Evolutionary conservation across 2,888 invertebrate genomes (phyloP).

Genomic region (Drosophila lutescens): DNA sequence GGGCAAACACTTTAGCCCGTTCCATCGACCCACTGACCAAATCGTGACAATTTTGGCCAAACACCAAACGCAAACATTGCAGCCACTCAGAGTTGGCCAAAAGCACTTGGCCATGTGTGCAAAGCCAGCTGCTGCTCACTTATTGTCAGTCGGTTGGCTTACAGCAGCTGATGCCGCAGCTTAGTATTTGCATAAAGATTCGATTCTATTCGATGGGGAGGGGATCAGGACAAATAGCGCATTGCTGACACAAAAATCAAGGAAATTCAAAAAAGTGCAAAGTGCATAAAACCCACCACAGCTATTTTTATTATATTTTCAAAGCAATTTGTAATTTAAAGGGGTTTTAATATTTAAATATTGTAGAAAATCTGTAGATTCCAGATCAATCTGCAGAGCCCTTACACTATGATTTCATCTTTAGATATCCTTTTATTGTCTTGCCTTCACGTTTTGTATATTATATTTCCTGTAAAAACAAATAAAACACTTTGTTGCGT

Average conservation of each 20-base stretch:
- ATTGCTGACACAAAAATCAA: constrained; percentile 47
- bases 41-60: constrained; percentile 43
- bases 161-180: constrained; percentile 27
- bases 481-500: too few relatives aligned
- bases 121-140: constrained; percentile 5
- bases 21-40: constrained; percentile 28
- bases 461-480: too few relatives aligned
- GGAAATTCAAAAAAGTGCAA: constrained; percentile 16
- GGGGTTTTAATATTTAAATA: too few relatives aligned
- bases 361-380: too few relatives aligned
- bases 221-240: constrained; percentile 43
- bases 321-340: too few relatives aligned
- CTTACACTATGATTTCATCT: too few relatives aligned
- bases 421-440: too few relatives aligned
- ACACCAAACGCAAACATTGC: constrained; percentile 53
- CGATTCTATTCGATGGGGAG: constrained; percentile 6
- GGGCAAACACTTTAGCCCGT: constrained; percentile 21
- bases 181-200: constrained; percentile 37
- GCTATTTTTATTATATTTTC: too few relatives aligned
- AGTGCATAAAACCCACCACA: neutral
- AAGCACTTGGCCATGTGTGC: constrained; percentile 43
- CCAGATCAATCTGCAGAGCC: too few relatives aligned
- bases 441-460: too few relatives aligned
- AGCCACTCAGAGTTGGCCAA: constrained; percentile 29
- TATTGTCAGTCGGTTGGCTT: constrained; percentile 30